These are phyloP conservation scores for Netelia virgata DNA, from an alignment of 2,888 invertebrate species.

Conservation along the genomic window DNA sequence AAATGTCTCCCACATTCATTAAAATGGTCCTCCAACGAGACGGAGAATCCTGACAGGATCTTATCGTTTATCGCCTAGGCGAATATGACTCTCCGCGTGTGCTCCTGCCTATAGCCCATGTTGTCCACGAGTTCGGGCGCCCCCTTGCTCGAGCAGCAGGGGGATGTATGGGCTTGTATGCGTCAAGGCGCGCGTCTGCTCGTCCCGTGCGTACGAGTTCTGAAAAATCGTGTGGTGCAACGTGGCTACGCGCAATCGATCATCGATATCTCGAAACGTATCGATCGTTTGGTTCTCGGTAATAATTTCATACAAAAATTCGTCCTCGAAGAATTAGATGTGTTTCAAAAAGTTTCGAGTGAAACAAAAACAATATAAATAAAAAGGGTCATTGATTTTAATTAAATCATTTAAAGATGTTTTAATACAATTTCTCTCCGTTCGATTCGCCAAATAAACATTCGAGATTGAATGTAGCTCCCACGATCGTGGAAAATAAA, in stretches of 20 bases:
- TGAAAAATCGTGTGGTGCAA: constrained; percentile 17
- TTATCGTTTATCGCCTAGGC: constrained; percentile 69
- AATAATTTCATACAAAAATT: no score
- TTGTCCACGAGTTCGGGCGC: constrained; percentile 20
- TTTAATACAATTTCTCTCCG: background rate
- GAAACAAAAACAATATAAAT: no score
- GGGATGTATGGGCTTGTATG: constrained; percentile 22
- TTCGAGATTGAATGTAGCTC: background rate
- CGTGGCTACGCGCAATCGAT: constrained; percentile 6
- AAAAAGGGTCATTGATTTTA: background rate
- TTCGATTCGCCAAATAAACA: background rate
- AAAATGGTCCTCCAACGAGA: constrained; percentile 60
- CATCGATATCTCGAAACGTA: constrained; percentile 41
- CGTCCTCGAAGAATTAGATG: no score
- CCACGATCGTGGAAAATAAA: background rate
- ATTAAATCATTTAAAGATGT: background rate
- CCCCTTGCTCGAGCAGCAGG: background rate
- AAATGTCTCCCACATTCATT: constrained; percentile 75
- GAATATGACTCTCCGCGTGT: constrained; percentile 61
- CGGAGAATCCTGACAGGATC: constrained; percentile 64
- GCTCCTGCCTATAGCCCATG: constrained; percentile 29
- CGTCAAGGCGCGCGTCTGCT: constrained; percentile 29
- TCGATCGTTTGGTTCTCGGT: constrained; percentile 8
- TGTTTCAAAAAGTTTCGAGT: no score
- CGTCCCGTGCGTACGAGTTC: constrained; percentile 9